Conservation (phyloP, 2,888 invertebrate genomes). For the Melitaea athalia region DNA sequence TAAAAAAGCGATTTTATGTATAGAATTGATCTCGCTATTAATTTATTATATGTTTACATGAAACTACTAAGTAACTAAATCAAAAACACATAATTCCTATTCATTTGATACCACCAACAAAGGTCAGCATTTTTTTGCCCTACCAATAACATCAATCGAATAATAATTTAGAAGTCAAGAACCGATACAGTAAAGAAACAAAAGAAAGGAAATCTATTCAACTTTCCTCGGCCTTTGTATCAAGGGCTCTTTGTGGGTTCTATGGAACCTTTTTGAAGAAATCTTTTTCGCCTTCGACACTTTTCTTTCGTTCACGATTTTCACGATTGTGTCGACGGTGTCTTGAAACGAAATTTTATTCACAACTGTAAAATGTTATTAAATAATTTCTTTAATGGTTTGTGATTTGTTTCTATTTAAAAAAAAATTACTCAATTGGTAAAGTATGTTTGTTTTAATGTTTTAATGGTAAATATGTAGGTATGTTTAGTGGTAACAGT, state of each 20-base stretch:
- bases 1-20: no score
- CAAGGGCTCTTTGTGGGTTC: slow-evolving; percentile 51
- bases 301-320: slow-evolving; percentile 46
- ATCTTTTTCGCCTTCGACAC: slow-evolving; percentile 56
- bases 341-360: slow-evolving; percentile 42
- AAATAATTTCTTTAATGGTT: slow-evolving; percentile 8
- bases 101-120: slow-evolving; percentile 1
- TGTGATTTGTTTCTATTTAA: no score
- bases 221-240: slow-evolving; percentile 53
- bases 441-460: no score
- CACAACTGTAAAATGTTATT: slow-evolving; percentile 22
- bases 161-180: slow-evolving; percentile 60
- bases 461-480: no score
- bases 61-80: background rate
- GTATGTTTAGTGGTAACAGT: no score
- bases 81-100: background rate
- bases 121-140: slow-evolving; percentile 31
- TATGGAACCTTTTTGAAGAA: slow-evolving; percentile 60
- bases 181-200: slow-evolving; percentile 60
- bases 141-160: slow-evolving; percentile 58
- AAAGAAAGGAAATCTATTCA: slow-evolving; percentile 53
- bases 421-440: no score
- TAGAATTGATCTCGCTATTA: no score
- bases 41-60: background rate
- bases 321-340: slow-evolving; percentile 55